phyloP scores from a whole-genome alignment of 2,888 invertebrate genomes.

The Podotricha telesiphe region DNA sequence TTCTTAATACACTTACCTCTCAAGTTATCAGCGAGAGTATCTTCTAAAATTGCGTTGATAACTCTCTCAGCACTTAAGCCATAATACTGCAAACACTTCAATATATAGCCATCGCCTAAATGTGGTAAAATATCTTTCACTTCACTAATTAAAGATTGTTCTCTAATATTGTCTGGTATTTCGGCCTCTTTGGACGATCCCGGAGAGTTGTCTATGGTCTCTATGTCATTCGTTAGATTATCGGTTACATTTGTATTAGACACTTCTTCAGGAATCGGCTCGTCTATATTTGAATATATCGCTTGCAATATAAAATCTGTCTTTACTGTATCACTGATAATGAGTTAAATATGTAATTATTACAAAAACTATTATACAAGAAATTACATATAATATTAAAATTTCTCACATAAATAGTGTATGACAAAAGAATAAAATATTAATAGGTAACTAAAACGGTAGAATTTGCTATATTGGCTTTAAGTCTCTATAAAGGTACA shows the following conservation, averaged over 20 bases:
- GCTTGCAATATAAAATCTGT: conserved; percentile 82
- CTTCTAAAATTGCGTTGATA: conserved; percentile 92
- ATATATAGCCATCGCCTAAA: conserved; percentile 89
- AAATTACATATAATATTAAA: no score
- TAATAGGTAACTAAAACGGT: no score
- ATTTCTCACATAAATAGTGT: no score
- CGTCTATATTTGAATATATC: conserved; percentile 75
- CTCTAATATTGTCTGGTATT: conserved; percentile 72
- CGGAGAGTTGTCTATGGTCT: conserved; percentile 49
- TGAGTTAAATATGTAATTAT: conserved; percentile 41
- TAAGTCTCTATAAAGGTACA: no score
- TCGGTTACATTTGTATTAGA: conserved; percentile 31
- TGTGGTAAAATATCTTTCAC: conserved; percentile 91
- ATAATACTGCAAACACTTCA: conserved; percentile 90
- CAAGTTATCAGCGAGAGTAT: conserved; percentile 75
- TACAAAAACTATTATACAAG: no score
- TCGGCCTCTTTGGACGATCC: conserved; percentile 57
- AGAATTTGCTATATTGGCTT: no score
- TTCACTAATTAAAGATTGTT: conserved; percentile 83
- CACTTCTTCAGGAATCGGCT: conserved; percentile 59
- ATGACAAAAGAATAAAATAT: no score
- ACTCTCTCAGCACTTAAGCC: conserved; percentile 89
- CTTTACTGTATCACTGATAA: conserved; percentile 81
- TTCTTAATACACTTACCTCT: conserved; percentile 53
- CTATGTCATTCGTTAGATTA: conserved; percentile 57